phyloP scores from a whole-genome alignment of 2,113 vertebrate genomes.

The Dipodomys merriami region DNA sequence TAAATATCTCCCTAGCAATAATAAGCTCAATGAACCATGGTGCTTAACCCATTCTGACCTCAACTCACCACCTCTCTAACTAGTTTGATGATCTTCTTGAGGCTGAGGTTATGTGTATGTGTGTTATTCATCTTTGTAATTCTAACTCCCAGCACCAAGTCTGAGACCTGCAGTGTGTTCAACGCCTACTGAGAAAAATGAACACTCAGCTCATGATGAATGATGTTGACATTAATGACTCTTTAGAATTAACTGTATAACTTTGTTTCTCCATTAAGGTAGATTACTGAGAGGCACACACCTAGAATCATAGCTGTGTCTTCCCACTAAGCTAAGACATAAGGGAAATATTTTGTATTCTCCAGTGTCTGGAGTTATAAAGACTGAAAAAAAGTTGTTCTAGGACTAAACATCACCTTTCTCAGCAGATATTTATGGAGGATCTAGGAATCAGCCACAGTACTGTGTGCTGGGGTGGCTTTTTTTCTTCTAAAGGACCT shows the following conservation, averaged over 20 bases:
- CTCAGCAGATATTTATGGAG: conserved; percentile 43
- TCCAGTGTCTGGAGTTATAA: conserved; percentile 1
- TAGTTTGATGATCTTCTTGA: neutral
- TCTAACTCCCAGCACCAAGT: conserved; percentile 11
- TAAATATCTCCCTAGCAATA: neutral
- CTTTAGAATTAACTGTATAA: conserved; percentile 7
- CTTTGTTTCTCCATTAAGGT: conserved; percentile 32
- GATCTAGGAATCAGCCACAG: neutral
- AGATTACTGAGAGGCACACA: neutral
- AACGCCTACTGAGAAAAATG: conserved; percentile 12
- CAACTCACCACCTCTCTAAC: neutral
- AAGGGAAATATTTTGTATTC: neutral
- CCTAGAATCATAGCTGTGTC: conserved; percentile 16
- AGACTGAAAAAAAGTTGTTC: conserved; percentile 8
- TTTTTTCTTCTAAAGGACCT: neutral
- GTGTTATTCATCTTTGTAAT: conserved; percentile 12
- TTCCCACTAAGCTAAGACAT: conserved; percentile 4
- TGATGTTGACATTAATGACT: neutral
- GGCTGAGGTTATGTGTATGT: neutral
- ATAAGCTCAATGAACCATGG: neutral
- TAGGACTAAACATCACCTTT: neutral
- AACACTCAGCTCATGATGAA: neutral
- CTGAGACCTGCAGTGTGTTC: neutral
- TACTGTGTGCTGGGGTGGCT: neutral
- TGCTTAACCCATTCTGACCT: neutral